Evolutionary conservation across 2,888 invertebrate genomes (phyloP).

Genomic region (Nasonia oneida): DNA sequence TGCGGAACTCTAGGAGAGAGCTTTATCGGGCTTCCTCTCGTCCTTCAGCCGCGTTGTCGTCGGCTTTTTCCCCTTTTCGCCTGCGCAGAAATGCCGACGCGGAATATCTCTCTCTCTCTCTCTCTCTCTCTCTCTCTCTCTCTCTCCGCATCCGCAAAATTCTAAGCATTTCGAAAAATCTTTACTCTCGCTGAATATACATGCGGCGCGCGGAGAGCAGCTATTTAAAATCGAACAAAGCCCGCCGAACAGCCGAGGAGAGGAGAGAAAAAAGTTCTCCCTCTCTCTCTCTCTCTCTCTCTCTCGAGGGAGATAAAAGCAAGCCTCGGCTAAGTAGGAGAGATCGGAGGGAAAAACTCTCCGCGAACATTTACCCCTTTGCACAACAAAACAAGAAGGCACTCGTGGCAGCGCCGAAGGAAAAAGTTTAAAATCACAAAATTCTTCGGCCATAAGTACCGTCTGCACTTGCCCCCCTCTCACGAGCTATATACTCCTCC

Average conservation of each 20-base stretch:
- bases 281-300: no score
- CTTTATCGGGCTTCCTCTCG: neutral
- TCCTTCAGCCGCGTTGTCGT: neutral
- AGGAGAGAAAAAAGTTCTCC: neutral
- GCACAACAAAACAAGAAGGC: conserved; percentile 40
- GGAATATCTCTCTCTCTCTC: no score
- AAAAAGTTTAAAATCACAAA: conserved; percentile 63
- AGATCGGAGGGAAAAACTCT: conserved; percentile 13
- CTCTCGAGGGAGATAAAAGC: neutral
- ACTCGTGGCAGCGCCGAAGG: conserved; percentile 22
- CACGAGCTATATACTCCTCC: neutral
- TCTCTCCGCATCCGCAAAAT: no score
- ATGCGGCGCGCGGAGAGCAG: neutral
- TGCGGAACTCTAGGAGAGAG: neutral
- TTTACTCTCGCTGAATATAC: neutral
- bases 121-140: no score
- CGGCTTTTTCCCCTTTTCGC: neutral
- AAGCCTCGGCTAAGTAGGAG: neutral
- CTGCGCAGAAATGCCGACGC: neutral
- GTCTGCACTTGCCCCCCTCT: conserved; percentile 51
- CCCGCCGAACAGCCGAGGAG: neutral
- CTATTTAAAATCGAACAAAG: neutral
- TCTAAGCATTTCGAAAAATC: no score
- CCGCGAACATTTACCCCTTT: conserved; percentile 56
- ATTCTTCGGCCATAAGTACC: conserved; percentile 60